Evolutionary conservation across 2,113 vertebrate species (phyloP).

Genomic region (Ibidorhyncha struthersii): DNA sequence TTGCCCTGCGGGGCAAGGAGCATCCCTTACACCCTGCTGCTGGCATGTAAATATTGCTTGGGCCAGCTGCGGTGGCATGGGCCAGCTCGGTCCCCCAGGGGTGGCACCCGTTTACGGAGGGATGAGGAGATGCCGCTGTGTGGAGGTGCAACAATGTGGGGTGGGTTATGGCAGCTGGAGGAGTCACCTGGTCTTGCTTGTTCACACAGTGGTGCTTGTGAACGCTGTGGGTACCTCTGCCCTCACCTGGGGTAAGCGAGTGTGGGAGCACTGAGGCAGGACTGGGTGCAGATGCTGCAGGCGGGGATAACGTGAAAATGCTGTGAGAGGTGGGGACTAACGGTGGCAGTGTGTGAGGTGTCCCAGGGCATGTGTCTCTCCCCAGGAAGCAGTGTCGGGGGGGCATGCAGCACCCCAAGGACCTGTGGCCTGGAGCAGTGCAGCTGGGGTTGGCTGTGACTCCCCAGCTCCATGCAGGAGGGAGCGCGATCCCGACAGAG

Average conservation of each 20-base stretch:
- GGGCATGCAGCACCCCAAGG: not conserved
- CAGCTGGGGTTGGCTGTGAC: not conserved
- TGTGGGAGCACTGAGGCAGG: not conserved
- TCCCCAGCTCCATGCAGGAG: not conserved
- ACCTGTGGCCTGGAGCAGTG: not conserved
- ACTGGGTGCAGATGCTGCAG: not conserved
- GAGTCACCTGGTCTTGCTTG: too few relatives aligned
- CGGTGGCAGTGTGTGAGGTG: accelerated
- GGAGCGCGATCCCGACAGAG: not conserved
- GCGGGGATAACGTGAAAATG: accelerated
- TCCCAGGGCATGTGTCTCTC: accelerated
- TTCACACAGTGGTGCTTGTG: not conserved
- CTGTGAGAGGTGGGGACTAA: accelerated
- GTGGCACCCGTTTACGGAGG: not conserved
- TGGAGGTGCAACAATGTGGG: accelerated
- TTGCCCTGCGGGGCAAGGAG: not conserved
- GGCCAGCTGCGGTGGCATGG: not conserved
- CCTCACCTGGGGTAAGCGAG: not conserved
- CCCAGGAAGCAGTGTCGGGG: too few relatives aligned
- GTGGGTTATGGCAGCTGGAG: not conserved
- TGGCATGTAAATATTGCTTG: accelerated
- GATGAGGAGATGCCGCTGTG: not conserved
- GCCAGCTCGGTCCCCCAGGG: accelerated
- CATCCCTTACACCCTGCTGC: not conserved
- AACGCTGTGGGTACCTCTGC: not conserved